Evolutionary conservation across 2,888 invertebrate species (phyloP).

Genomic region (Drosophila anceps): DNA sequence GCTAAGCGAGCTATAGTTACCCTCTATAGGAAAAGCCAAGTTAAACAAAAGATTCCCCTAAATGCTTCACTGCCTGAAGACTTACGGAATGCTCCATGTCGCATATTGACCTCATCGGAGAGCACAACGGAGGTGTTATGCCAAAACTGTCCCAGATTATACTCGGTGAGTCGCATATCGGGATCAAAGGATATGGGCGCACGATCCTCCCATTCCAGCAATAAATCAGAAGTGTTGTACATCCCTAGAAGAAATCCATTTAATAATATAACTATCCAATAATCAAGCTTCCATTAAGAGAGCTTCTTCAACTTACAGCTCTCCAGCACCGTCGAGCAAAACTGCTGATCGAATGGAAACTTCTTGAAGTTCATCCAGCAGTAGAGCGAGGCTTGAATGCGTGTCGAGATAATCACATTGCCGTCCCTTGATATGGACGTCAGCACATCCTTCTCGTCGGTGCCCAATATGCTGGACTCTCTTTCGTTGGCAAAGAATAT

Average conservation of each 20-base stretch:
- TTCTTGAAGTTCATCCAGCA: conserved; percentile 83
- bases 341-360: conserved; percentile 82
- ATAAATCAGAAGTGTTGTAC: conserved; percentile 81
- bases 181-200: conserved; percentile 82
- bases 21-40: conserved; percentile 47
- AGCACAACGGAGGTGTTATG: conserved; percentile 74
- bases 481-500: conserved; percentile 83
- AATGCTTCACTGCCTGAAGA: neutral
- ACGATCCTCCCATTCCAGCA: conserved; percentile 75
- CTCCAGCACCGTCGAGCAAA: conserved; percentile 77
- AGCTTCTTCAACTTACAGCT: conserved; percentile 70
- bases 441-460: conserved; percentile 82
- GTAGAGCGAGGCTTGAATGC: conserved; percentile 80
- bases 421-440: conserved; percentile 82
- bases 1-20: conserved; percentile 80
- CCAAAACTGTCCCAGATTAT: conserved; percentile 76
- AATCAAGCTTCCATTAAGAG: no score
- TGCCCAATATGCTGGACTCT: conserved; percentile 81
- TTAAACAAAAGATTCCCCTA: neutral
- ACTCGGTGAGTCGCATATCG: conserved; percentile 81
- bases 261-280: rapidly evolving
- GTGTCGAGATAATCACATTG: conserved; percentile 77
- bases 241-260: conserved; percentile 69
- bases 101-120: conserved; percentile 74
- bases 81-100: conserved; percentile 81